phyloP scores from a whole-genome alignment of 2,888 invertebrate species.

The Clostera curtula region DNA sequence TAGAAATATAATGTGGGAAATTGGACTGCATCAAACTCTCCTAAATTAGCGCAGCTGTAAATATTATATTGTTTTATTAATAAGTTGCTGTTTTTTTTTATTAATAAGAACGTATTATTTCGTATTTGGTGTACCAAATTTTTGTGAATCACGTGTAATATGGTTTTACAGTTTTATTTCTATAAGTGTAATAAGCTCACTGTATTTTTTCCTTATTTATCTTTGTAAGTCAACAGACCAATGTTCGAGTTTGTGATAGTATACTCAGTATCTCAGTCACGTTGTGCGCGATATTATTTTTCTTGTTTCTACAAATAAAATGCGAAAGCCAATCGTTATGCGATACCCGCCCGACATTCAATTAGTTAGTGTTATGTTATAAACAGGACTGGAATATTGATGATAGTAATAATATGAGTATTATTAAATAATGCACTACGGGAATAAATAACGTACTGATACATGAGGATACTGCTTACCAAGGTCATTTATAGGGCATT shows the following conservation, averaged over 20 bases:
- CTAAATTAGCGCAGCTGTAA: slow-evolving; percentile 23
- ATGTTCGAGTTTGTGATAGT: slow-evolving; percentile 4
- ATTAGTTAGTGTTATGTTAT: slow-evolving; percentile 5
- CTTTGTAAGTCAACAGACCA: slow-evolving; percentile 11
- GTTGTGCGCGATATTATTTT: slow-evolving; percentile 3
- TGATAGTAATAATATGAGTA: slow-evolving; percentile 4
- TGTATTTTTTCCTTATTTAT: slow-evolving; percentile 6
- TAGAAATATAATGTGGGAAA: no score
- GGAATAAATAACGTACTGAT: no score
- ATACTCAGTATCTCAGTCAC: slow-evolving; percentile 8
- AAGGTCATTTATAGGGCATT: no score
- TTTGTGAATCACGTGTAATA: no score
- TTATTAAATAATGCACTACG: no score
- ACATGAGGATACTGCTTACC: no score
- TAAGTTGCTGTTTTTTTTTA: slow-evolving; percentile 27
- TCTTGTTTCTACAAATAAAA: neutral
- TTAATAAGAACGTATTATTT: no score
- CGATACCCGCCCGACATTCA: neutral
- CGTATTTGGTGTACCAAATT: no score
- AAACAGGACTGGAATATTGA: slow-evolving; percentile 4
- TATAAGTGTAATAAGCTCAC: slow-evolving; percentile 1
- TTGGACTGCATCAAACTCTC: no score
- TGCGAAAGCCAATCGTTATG: neutral
- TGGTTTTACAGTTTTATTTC: neutral
- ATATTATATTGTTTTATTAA: slow-evolving; percentile 30